phyloP scores from a whole-genome alignment of 2,113 vertebrate genomes.

The Catharus bicknelli region DNA sequence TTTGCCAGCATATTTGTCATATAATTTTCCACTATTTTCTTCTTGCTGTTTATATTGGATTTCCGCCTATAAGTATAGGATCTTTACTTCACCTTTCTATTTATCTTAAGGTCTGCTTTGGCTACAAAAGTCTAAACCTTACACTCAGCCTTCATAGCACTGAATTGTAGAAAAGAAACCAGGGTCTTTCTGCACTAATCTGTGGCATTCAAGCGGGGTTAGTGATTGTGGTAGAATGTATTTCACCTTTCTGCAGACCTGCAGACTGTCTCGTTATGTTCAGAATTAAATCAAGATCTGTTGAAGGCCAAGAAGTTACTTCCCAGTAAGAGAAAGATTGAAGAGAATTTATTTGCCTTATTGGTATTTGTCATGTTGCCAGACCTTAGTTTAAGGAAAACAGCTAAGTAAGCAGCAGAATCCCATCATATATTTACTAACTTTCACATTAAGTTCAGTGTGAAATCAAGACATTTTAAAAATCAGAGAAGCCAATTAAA shows the following conservation, averaged over 20 bases:
- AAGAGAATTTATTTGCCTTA: not conserved
- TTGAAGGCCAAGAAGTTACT: not conserved
- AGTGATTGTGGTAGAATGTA: not conserved
- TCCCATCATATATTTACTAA: not conserved
- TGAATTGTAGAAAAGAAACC: not conserved
- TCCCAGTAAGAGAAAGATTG: not conserved
- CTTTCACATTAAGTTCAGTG: not conserved
- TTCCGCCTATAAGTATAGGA: not conserved
- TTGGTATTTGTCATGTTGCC: not conserved
- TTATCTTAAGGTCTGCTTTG: not conserved
- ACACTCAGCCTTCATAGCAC: not conserved
- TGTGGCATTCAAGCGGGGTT: not conserved
- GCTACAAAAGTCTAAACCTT: not conserved
- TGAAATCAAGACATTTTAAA: not conserved
- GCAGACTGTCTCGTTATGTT: not conserved
- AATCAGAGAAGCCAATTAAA: not conserved
- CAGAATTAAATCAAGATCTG: not conserved
- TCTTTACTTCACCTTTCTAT: not conserved
- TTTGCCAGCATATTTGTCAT: not conserved
- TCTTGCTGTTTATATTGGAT: not conserved
- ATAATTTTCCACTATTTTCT: not conserved
- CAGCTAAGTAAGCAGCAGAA: not conserved
- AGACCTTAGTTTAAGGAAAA: not conserved
- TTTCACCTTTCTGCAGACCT: not conserved
- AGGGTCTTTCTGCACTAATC: not conserved